phyloP scores from a whole-genome alignment of 2,888 invertebrate species.

The Drosophila acutilabella region DNA sequence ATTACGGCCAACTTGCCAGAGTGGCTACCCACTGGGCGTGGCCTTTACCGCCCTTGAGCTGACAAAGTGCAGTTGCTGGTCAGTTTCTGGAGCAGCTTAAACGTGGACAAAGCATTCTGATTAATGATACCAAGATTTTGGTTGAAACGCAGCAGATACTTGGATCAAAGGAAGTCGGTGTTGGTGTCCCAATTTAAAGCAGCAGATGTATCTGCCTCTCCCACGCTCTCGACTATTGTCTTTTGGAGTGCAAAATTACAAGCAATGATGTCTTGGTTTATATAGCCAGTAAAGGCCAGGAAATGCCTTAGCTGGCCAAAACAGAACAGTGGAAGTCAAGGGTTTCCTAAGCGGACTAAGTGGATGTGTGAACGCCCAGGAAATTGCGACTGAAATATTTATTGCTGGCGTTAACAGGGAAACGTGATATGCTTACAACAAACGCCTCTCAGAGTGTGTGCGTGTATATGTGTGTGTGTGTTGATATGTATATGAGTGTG shows the following conservation, averaged over 20 bases:
- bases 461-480: conserved; percentile 10
- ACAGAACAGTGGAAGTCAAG: conserved; percentile 1
- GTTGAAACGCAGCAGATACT: conserved; percentile 37
- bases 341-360: conserved; percentile 41
- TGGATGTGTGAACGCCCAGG: conserved; percentile 65
- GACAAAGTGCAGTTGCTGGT: conserved; percentile 40
- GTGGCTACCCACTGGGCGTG: not conserved
- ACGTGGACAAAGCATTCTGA: conserved; percentile 39
- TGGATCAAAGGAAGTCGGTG: conserved; percentile 17
- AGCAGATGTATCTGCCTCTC: not conserved
- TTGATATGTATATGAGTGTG: conserved; percentile 2
- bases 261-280: not conserved
- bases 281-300: not conserved
- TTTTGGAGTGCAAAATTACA: not conserved
- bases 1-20: not conserved
- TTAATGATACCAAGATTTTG: conserved; percentile 35
- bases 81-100: conserved; percentile 44
- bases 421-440: conserved; percentile 71
- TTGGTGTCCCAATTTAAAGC: conserved; percentile 19
- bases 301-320: not conserved
- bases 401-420: conserved; percentile 64
- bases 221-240: not conserved
- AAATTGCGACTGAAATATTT: conserved; percentile 78
- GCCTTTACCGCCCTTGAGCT: conserved; percentile 13
- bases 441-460: conserved; percentile 2